Evolutionary conservation across 2,113 vertebrate genomes (phyloP).

Genomic region (Cervus canadensis): DNA sequence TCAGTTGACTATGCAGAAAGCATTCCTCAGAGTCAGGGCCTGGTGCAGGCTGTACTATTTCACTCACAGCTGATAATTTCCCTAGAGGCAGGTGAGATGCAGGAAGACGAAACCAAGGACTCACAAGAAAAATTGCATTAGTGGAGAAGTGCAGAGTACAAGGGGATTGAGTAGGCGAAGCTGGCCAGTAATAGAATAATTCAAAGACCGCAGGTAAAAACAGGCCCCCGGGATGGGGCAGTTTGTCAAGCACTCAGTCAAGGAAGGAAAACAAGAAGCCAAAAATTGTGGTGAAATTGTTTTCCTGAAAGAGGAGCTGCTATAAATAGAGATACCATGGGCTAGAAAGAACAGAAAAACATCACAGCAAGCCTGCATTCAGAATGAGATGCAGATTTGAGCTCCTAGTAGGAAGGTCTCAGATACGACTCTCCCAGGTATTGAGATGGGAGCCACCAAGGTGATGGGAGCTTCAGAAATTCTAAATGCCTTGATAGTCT

Average conservation of each 20-base stretch:
- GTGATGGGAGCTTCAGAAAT: not conserved
- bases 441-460: not conserved
- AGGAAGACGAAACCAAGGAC: not conserved
- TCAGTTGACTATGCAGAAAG: not conserved
- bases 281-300: conserved; percentile 41
- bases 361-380: not conserved
- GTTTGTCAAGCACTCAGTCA: not conserved
- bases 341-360: not conserved
- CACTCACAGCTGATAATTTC: conserved; percentile 54
- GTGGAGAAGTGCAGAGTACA: not conserved
- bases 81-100: conserved; percentile 37
- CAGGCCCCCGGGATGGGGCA: not conserved
- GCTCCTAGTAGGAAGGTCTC: not conserved
- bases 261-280: conserved; percentile 58
- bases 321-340: conserved; percentile 49
- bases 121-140: conserved; percentile 37
- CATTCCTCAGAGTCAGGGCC: not conserved
- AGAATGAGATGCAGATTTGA: not conserved
- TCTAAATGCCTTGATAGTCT: not conserved
- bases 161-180: not conserved
- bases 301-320: conserved; percentile 41
- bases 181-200: conserved; percentile 1
- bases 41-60: not conserved
- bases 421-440: not conserved
- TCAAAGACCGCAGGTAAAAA: conserved; percentile 43